Base-by-base conservation (phyloP, 2,113 vertebrate species). In the Pipra filicauda region DNA sequence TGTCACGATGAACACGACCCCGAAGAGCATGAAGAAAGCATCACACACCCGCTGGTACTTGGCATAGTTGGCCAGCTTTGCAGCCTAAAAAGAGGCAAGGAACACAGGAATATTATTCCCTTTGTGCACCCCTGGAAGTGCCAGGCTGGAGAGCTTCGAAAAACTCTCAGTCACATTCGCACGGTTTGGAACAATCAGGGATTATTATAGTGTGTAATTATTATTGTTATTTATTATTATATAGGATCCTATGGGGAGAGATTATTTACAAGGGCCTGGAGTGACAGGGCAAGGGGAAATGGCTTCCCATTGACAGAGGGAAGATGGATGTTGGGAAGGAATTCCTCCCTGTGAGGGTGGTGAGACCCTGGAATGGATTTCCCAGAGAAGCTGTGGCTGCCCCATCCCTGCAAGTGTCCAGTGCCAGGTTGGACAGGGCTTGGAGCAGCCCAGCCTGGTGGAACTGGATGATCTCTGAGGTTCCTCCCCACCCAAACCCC, bases 31-130 rank as follows among this genome's bases (percentile, higher is more conserved):
- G 97, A 99, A 99, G 93, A 99, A 96, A 76, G 97, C 96, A 96
- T 99, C 99, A 90, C 99, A 99, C 17, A 99, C 82, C 28, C 98
- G 98, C 97, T 99, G 99, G 97, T 98, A 99, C 96, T 99, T 99
- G 95, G 99, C 99, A 66, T 99, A 99, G 97, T 99, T 99, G 95
- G 99, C 98, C 95, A 99, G 92, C 97, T 99, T 99, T 95, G 99
- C 99, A 95, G 98, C 98, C 99, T 99, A 33, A 74, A 74, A 20
- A 91, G 76, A 96, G 35, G 95, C 74, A 35, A 74, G 64, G 88
- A 91, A 87, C 20, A 79, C 5, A 24, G 31, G 4, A 78, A 39
- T 20, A 35, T 91, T 48, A 93, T 27, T 81, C 23, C 37, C 20
- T 88, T 52, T 91, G 72, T 67, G 72, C 65, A 15, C 8, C 86